Evolutionary conservation across 2,113 vertebrate species (phyloP), one percentile per base, ranked within the genome.

Genomic region (Bungarus multicinctus): DNA sequence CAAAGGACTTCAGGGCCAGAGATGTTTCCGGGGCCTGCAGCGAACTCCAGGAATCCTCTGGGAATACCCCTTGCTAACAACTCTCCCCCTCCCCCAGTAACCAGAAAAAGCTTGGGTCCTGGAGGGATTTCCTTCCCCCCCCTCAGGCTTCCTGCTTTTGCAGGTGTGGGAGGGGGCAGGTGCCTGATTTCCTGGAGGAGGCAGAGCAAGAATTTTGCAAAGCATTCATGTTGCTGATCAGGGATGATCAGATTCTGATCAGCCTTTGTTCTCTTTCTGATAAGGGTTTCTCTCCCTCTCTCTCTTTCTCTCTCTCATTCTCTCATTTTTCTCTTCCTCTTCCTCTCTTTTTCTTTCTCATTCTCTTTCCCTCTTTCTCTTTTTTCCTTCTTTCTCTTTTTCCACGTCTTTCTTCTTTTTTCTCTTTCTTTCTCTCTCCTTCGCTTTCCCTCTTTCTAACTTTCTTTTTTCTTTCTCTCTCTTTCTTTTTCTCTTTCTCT

Each of bases 381-480:
- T 54, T 6, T 4, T 20, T 60, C 58, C 27, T 7, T 58, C 57
- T 25, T 12, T 55, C 5, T 20, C 18, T 4, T 18, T 55, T 5
- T 45, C 45, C 4, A 3, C 2, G 4, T 45, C 45, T 45, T 45
- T 45, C 45, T 45, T 4, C 4, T 3, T 3, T 4, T 45, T 1
- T 57, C 5, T 6, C 1, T 55, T 1, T 7, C 0, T 57, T 0
- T 7, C 5, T 23, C 0, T 23, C 6, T 23, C 6, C 2, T 7
- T 1, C 6, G 1, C 0, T 55, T 1, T 55, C 54, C 45, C 45
- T 47, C 45, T 47, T 47, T 47, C 45, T 47, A 4, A 45, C 5
- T 47, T 6, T 47, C 5, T 47, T 47, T 45, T 55, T 5, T 55
- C 54, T 55, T 20, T 30, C 27, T 30, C 10, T 27, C 7, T 58